Evolutionary conservation across 2,113 vertebrate genomes (phyloP), one percentile per base, ranked within the genome.

Genomic region (Trogon melanurus): DNA sequence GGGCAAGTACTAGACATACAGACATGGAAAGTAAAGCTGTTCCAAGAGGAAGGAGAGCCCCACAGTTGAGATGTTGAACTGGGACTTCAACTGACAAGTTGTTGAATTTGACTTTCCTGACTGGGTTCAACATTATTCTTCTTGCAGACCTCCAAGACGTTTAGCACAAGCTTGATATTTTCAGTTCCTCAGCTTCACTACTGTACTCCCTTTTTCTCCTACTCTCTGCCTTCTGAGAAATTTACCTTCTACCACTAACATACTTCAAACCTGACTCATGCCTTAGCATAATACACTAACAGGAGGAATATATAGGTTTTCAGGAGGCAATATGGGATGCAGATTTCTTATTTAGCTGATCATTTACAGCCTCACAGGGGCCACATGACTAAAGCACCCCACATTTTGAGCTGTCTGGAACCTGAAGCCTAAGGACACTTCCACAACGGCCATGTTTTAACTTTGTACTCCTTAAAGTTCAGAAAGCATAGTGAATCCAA

Each of bases 91-190:
- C 5, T 22, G 30, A 48, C 22, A 26, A 89, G 9, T 4, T 80
- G 20, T 3, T 34, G 36, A 62, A 32, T 34, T 53, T 64, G 19
- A 16, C 34, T 85, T 85, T 14, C 25, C 27, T 36, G 30, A 21
- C 16, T 10, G 25, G 6, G 11, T 56, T 82, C 58, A 38, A 11
- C 0, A 0, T 9, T 9, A 9, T 10, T 27, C 14, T 64, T 18
- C 79, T 64, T 66, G 10, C 25, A 74, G 32, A 48, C 6, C 13
- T 57, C 58, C 1, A 0, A 41, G 30, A 38, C 7, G 9, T 32
- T 38, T 29, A 53, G 21, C 11, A 54, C 22, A 69, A 82, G 5
- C 9, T 38, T 14, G 8, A 83, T 19, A 29, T 29, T 80, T 56
- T 32, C 25, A 65, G 34, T 45, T 56, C 13, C 18, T 56, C 44